phyloP scores from a whole-genome alignment of 2,797 vertebrate species.

The Scolopax rusticola region DNA sequence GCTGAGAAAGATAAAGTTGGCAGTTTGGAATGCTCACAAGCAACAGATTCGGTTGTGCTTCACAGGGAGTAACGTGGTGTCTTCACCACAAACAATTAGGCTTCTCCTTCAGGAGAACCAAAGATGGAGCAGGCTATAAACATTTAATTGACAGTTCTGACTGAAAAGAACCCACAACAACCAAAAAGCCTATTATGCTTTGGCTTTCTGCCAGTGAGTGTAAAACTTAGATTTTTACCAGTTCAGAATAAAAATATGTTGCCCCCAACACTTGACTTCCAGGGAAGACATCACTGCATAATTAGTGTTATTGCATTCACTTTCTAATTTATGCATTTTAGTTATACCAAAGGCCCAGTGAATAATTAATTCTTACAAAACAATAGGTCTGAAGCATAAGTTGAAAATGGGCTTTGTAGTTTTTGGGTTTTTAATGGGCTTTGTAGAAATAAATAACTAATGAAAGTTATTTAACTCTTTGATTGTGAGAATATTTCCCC shows the following conservation, averaged over 20 bases:
- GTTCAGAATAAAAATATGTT: conserved; percentile 28
- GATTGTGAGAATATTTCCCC: background rate
- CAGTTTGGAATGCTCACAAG: conserved; percentile 11
- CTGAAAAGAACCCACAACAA: background rate
- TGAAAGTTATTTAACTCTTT: conserved; percentile 57
- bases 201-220: background rate
- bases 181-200: background rate
- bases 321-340: conserved; percentile 63
- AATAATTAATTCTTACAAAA: conserved; percentile 72
- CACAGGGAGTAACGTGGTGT: conserved; percentile 1
- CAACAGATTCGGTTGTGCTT: conserved; percentile 24
- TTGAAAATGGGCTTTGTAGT: conserved; percentile 41
- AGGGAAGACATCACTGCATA: conserved; percentile 25
- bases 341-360: conserved; percentile 43
- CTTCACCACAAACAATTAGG: conserved; percentile 3
- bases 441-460: conserved; percentile 53
- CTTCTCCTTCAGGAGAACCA: conserved; percentile 31
- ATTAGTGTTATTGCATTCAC: conserved; percentile 44
- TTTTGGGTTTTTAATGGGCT: conserved; percentile 46
- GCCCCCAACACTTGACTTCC: background rate
- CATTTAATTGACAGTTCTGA: conserved; percentile 45
- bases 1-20: conserved; percentile 47
- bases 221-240: conserved; percentile 28
- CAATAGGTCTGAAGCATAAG: conserved; percentile 50
- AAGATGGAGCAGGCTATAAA: conserved; percentile 32